Conservation (phyloP, 2,888 invertebrate genomes). For the Parnassius orleans region DNA sequence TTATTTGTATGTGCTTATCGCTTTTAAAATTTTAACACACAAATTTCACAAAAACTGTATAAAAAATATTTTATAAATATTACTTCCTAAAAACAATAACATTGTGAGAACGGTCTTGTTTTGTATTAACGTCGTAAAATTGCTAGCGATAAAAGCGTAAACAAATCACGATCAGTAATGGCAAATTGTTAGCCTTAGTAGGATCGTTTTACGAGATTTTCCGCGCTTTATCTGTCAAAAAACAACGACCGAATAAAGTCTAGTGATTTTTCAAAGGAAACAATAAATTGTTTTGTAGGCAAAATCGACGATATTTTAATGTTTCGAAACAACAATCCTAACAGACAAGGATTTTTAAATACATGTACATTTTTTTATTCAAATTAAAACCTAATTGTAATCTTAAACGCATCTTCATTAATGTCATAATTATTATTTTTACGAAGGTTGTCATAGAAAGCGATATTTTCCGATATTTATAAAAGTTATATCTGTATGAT, state of each 20-base stretch:
- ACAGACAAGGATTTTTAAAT: too few species aligned
- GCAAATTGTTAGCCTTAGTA: constrained; percentile 34
- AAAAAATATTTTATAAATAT: too few species aligned
- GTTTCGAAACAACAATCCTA: not conserved
- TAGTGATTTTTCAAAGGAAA: constrained; percentile 16
- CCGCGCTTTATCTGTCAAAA: constrained; percentile 27
- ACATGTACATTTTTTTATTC: too few species aligned
- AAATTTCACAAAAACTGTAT: too few species aligned
- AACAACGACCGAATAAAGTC: constrained; percentile 18
- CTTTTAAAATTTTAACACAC: too few species aligned
- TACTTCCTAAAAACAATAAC: constrained; percentile 10
- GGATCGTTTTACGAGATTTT: constrained; percentile 33
- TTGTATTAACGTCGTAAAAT: constrained; percentile 27
- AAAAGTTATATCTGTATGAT: too few species aligned
- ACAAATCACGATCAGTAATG: constrained; percentile 34
- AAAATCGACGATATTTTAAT: constrained; percentile 8
- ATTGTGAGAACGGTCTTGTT: constrained; percentile 18
- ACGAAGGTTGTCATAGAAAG: too few species aligned
- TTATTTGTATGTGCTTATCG: too few species aligned
- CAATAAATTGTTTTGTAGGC: constrained; percentile 18
- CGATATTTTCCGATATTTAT: too few species aligned
- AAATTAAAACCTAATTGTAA: too few species aligned
- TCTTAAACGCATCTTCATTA: too few species aligned
- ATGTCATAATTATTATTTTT: too few species aligned
- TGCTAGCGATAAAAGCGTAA: constrained; percentile 32